Evolutionary conservation across 2,888 invertebrate genomes (phyloP).

Genomic region (Eumacrocentrus americanus): DNA sequence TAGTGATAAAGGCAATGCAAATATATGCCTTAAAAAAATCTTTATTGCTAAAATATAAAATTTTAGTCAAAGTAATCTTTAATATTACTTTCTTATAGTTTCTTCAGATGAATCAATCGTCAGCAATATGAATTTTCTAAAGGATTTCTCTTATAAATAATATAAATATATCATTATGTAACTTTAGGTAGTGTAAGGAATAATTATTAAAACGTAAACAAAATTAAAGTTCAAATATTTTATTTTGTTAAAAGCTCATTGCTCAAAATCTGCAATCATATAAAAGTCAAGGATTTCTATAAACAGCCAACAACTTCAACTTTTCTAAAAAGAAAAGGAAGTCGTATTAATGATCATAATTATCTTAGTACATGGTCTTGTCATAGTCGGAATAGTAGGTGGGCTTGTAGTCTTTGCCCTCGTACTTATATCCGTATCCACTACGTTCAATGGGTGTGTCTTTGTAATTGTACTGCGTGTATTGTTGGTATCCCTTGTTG

Average conservation of each 20-base stretch:
- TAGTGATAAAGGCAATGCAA: too few relatives aligned
- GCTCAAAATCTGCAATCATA: not conserved
- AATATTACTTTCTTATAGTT: too few relatives aligned
- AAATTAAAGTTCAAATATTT: not conserved
- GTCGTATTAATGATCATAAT: not conserved
- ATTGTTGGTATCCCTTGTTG: slow-evolving; percentile 16
- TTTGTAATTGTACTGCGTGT: not conserved
- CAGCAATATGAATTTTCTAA: too few relatives aligned
- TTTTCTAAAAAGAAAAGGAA: not conserved
- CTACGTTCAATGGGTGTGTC: slow-evolving; percentile 14
- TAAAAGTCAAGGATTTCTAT: not conserved
- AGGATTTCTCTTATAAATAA: too few relatives aligned
- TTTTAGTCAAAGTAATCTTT: too few relatives aligned
- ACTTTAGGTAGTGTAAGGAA: too few relatives aligned
- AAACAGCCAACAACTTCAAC: not conserved
- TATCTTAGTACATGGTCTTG: slow-evolving; percentile 17
- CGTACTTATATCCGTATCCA: slow-evolving; percentile 2
- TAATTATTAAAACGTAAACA: too few relatives aligned
- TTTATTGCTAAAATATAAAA: too few relatives aligned
- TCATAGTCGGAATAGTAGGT: slow-evolving; percentile 30
- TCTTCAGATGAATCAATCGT: too few relatives aligned
- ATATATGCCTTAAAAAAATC: too few relatives aligned
- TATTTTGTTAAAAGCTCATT: not conserved
- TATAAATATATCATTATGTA: too few relatives aligned
- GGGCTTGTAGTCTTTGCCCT: slow-evolving; percentile 13